These are phyloP conservation scores for Drosophila jambulina DNA, from an alignment of 1,140 invertebrate genomes.

Conservation along the genomic window DNA sequence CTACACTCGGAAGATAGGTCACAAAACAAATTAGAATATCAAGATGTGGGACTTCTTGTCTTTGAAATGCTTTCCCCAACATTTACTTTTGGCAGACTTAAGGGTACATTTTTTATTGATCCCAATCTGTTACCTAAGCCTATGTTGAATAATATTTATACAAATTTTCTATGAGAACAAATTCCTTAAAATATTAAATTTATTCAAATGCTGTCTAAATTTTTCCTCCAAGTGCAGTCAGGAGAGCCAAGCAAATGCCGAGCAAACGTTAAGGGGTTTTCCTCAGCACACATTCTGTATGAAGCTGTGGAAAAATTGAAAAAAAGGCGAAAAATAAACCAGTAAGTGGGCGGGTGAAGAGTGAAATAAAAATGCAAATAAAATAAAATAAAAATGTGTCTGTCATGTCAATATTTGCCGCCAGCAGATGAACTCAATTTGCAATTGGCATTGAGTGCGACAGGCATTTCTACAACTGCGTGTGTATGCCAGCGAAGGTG, in stretches of 20 bases:
- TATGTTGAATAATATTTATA: too few species aligned
- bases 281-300: slow-evolving; percentile 26
- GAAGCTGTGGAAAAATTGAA: slow-evolving; percentile 52
- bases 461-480: slow-evolving; percentile 33
- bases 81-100: too few species aligned
- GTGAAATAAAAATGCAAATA: slow-evolving; percentile 83
- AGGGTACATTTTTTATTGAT: too few species aligned
- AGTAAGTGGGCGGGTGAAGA: slow-evolving; percentile 44
- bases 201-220: not conserved
- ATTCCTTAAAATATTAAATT: not conserved
- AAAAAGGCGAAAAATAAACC: slow-evolving; percentile 41
- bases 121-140: too few species aligned
- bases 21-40: not conserved
- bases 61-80: too few species aligned
- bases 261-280: slow-evolving; percentile 59
- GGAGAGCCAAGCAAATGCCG: slow-evolving; percentile 46
- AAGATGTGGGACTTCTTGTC: not conserved
- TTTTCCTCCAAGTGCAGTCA: slow-evolving; percentile 2
- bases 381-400: slow-evolving; percentile 84
- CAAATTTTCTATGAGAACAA: too few species aligned
- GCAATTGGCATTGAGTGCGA: slow-evolving; percentile 80
- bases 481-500: slow-evolving; percentile 34
- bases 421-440: slow-evolving; percentile 84
- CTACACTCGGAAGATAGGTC: not conserved
- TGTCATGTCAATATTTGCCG: slow-evolving; percentile 84